Conservation (phyloP, 2,113 vertebrate genomes). For the Ophiodon elongatus region DNA sequence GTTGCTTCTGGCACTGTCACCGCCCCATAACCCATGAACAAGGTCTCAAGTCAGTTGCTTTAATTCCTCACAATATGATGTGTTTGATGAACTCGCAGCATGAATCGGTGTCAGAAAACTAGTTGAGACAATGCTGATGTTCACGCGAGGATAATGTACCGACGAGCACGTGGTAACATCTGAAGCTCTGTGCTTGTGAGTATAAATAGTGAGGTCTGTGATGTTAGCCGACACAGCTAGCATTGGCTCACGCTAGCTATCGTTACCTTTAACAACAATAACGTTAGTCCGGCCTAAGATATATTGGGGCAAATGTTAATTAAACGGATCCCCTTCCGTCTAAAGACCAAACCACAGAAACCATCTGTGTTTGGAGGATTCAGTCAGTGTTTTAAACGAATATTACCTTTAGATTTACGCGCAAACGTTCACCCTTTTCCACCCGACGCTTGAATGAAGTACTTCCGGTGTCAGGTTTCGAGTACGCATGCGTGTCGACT, state of each 20-base stretch:
- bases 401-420: not conserved
- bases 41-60: not conserved
- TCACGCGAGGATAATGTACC: not conserved
- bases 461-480: conserved; percentile 47
- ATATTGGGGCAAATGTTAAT: not conserved
- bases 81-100: not conserved
- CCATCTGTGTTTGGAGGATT: not conserved
- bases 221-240: conserved; percentile 48
- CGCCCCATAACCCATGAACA: not conserved
- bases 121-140: not conserved
- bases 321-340: too few species aligned
- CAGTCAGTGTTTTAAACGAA: not conserved
- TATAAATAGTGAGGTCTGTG: not conserved
- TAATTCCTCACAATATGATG: not conserved
- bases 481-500: conserved; percentile 43
- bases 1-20: not conserved
- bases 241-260: not conserved
- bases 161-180: not conserved
- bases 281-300: not conserved
- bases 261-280: conserved; percentile 54
- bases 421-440: conserved; percentile 18
- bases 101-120: not conserved
- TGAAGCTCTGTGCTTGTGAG: too few species aligned
- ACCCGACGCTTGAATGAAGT: conserved; percentile 39
- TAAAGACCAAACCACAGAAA: not conserved